Evolutionary conservation across 1,140 invertebrate species (phyloP).

Genomic region (Brachionus angularis): DNA sequence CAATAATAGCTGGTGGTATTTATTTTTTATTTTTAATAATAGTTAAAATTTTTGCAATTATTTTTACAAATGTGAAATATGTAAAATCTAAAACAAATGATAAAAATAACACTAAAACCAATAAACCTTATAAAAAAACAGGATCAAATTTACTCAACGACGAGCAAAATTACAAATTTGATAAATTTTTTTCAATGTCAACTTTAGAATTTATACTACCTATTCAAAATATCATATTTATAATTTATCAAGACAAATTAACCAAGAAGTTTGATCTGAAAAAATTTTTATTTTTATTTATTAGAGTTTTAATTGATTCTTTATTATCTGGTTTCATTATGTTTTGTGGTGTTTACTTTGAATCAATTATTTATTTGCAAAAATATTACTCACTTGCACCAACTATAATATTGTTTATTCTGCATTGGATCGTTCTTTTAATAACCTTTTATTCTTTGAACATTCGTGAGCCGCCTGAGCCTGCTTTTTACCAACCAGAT

Average conservation of each 20-base stretch:
- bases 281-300: constrained; percentile 51
- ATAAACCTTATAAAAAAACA: not conserved
- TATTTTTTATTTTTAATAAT: constrained; percentile 50
- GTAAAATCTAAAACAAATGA: constrained; percentile 31
- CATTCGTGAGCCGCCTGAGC: constrained; percentile 54
- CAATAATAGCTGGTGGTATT: constrained; percentile 47
- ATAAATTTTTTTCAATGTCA: constrained; percentile 6
- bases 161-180: constrained; percentile 30
- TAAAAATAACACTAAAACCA: not conserved
- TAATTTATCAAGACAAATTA: constrained; percentile 53
- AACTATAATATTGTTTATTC: constrained; percentile 51
- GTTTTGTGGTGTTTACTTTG: constrained; percentile 51
- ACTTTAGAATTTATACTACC: constrained; percentile 9
- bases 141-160: constrained; percentile 4
- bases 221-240: not conserved
- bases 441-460: constrained; percentile 56
- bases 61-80: not conserved
- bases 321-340: constrained; percentile 15
- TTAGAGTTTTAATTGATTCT: constrained; percentile 46
- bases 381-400: constrained; percentile 49
- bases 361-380: constrained; percentile 52
- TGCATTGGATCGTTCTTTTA: constrained; percentile 56
- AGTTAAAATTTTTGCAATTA: constrained; percentile 47
- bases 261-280: constrained; percentile 53
- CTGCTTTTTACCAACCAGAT: constrained; percentile 54